phyloP scores from a whole-genome alignment of 2,113 vertebrate species.

The Turnix velox region DNA sequence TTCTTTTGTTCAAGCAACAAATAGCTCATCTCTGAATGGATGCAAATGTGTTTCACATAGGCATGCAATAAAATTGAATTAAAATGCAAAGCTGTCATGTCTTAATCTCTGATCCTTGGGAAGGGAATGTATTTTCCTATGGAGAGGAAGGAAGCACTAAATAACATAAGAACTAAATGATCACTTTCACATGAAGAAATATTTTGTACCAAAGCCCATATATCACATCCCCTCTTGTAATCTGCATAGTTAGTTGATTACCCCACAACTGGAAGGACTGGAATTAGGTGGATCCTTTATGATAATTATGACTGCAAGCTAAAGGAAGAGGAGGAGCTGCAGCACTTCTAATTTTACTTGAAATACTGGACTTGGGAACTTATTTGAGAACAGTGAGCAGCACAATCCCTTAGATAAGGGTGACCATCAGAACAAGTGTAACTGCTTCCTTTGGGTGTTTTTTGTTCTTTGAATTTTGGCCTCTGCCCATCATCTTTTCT shows the following conservation, averaged over 20 bases:
- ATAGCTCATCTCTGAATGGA: not conserved
- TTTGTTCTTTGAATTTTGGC: not conserved
- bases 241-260: not conserved
- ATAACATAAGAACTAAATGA: not conserved
- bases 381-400: not conserved
- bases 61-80: not conserved
- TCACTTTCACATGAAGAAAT: not conserved
- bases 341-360: conserved; percentile 5
- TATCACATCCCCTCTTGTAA: not conserved
- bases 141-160: not conserved
- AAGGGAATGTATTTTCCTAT: not conserved
- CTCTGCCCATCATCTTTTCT: not conserved
- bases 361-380: not conserved
- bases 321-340: conserved; percentile 37
- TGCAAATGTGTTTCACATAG: not conserved
- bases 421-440: accelerated
- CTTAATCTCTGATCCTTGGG: not conserved
- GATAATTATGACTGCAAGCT: not conserved
- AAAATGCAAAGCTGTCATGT: not conserved
- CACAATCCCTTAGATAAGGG: not conserved
- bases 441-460: not conserved
- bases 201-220: not conserved
- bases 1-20: not conserved
- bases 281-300: conserved; percentile 29
- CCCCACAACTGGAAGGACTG: conserved; percentile 31